Base-by-base conservation (phyloP, 2,797 vertebrate species). In the Falco naumanni region DNA sequence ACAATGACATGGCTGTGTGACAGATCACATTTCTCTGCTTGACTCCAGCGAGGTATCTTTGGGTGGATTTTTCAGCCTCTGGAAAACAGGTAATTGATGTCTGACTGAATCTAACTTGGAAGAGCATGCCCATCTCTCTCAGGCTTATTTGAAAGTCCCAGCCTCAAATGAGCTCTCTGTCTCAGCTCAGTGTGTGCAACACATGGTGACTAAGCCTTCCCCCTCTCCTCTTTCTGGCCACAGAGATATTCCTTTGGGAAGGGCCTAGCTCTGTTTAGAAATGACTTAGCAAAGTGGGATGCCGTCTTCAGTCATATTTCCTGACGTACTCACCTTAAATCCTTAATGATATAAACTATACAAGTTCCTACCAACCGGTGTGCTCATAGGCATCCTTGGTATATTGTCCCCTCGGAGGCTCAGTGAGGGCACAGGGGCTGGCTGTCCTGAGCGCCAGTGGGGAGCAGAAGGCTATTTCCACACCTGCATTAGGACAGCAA, bases 311-410 rank as follows among this genome's bases (percentile, higher is more conserved):
- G 12, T n/a, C 5, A 4, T 53, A 60, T 81, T 91, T 71, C 26
- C 61, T 51, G 50, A 82, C 45, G 39, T 69, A 64, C 68, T 78
- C 7, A 3, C 41, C 20, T 68, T 5, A 34, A 80, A 61, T 29
- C 34, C 39, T 77, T 45, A 60, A 31, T 0, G 0, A 9, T 33
- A 48, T 13, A 6, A 29, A 13, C 41, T 19, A 0, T 6, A 25
- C 34, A 22, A 57, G 12, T 48, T 81, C 28, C 31, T 72, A 51
- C 39, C 14, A 72, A 33, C 2, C 41, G 47, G 20, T 8, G 48
- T 68, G 81, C 47, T 33, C 3, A 1, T 6, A 9, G 56, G 26
- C 39, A 45, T 26, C 14, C 11, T 0, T 76, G 92, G 70, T 21
- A 6, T 9, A 9, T 48, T 41, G 11, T 45, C 18, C 48, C 78